These are phyloP conservation scores for Neosalanx taihuensis DNA, from an alignment of 2,797 vertebrate species.

Conservation along the genomic window DNA sequence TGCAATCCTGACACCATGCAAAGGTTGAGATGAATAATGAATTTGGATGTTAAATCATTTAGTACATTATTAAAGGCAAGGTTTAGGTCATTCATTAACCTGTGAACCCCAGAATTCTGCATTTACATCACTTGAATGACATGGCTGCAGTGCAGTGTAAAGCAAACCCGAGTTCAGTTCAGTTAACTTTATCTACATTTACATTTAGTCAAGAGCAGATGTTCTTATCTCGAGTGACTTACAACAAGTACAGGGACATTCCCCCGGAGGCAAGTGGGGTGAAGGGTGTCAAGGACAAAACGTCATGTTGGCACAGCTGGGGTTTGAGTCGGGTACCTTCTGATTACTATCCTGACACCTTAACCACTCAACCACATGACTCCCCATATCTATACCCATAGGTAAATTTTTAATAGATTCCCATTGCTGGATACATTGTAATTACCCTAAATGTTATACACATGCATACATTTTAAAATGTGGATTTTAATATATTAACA, in stretches of 20 bases:
- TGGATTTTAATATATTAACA: constrained; percentile 45
- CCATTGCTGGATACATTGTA: not conserved
- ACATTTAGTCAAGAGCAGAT: too few relatives aligned
- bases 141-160: constrained; percentile 35
- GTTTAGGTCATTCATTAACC: constrained; percentile 38
- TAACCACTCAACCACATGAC: not conserved
- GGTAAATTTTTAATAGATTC: not conserved
- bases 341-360: too few relatives aligned
- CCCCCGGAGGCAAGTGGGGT: too few relatives aligned
- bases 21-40: constrained; percentile 42
- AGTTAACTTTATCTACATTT: too few relatives aligned
- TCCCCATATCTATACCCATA: constrained; percentile 15
- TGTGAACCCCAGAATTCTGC: constrained; percentile 39
- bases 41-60: constrained; percentile 58
- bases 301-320: too few relatives aligned
- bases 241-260: too few relatives aligned
- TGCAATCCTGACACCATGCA: constrained; percentile 42
- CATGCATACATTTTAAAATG: constrained; percentile 56
- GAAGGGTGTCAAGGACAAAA: too few relatives aligned
- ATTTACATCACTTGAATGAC: too few relatives aligned
- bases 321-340: too few relatives aligned
- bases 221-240: too few relatives aligned
- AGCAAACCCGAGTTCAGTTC: constrained; percentile 8
- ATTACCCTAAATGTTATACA: constrained; percentile 45
- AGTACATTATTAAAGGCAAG: constrained; percentile 43